Base-by-base conservation (phyloP, 2,888 invertebrate species). In the Spodoptera littoralis region DNA sequence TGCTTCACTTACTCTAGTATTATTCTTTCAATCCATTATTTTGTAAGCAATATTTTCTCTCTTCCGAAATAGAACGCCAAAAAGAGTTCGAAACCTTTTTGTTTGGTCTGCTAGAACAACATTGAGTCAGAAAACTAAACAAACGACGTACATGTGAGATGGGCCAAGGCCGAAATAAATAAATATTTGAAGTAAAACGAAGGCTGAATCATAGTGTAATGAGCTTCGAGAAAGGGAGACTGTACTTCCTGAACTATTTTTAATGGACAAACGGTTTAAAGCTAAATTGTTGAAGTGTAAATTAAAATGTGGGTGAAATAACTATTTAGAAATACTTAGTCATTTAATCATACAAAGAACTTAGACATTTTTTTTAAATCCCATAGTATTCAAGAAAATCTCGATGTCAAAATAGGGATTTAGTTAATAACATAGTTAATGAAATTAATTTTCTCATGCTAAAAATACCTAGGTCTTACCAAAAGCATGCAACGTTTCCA, bases 101-200 rank as follows among this genome's bases (percentile, higher is more conserved):
- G 69, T 70, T 81, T 75, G 68, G 61, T 66, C 61, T 72, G 67
- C 68, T 57, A 63, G 63, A 57, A 65, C 57, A 77, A 77, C 70
- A 74, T 48, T 13, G 69, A 50, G 60, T 56, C 55, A 36, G 46
- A 58, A 79, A 76, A 50, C 55, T 63, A 73, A 76, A 78, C 71
- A 68, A 47, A 61, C 52, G 53, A 45, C 47, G 45, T 54, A 49
- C 18, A 43, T 47, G 45, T n/a, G 44, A 73, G 73, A 69, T 69
- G 59, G 77, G 73, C 69, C 77, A 79, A 77, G 77, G 77, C 52
- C 76, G 65, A 43, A 51, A 45, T 22, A 55, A 51, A 65, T 69
- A 79, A 77, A 77, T 72, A 79, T 72, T 75, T 63, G 70, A 46
- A 63, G 64, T 64, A 60, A 55, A 49, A 53, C 45, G 70, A 53